phyloP scores from a whole-genome alignment of 1,140 invertebrate genomes.

The Brachionus rotundiformis region DNA sequence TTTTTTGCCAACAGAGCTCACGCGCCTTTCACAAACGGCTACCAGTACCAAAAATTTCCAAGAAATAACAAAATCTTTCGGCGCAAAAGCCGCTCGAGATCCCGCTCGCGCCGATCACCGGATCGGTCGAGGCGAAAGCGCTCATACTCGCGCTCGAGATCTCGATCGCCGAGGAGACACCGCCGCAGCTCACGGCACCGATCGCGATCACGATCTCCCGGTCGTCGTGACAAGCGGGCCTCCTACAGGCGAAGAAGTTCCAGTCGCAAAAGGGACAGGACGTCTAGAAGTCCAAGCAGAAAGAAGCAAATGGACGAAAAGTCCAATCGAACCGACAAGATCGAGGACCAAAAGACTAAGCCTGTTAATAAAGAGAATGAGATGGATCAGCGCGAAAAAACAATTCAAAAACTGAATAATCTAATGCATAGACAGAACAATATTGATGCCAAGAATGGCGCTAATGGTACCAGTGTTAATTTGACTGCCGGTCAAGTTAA shows the following conservation, averaged over 20 bases:
- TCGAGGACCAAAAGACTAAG: not conserved
- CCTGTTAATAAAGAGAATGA: constrained; percentile 29
- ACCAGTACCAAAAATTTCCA: not conserved
- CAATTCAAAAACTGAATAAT: constrained; percentile 5
- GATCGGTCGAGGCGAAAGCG: not conserved
- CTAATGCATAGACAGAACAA: not conserved
- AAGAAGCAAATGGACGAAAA: not conserved
- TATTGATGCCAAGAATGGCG: not conserved
- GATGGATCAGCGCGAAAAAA: constrained; percentile 3
- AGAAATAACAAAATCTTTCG: not conserved
- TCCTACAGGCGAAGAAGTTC: not conserved
- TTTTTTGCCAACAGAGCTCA: not conserved
- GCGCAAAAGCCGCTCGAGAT: not conserved
- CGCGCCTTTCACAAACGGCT: not conserved
- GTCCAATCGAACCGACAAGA: not conserved
- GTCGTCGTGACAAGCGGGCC: not conserved
- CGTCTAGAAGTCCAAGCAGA: not conserved
- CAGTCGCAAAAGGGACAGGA: not conserved
- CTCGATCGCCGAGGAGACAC: not conserved
- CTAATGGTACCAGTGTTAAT: not conserved
- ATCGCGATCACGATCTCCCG: not conserved
- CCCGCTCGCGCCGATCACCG: not conserved
- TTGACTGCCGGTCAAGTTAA: not conserved
- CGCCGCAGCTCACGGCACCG: not conserved
- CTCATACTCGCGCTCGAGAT: not conserved